Evolutionary conservation across 2,113 vertebrate genomes (phyloP).

Genomic region (Elephantulus edwardii): DNA sequence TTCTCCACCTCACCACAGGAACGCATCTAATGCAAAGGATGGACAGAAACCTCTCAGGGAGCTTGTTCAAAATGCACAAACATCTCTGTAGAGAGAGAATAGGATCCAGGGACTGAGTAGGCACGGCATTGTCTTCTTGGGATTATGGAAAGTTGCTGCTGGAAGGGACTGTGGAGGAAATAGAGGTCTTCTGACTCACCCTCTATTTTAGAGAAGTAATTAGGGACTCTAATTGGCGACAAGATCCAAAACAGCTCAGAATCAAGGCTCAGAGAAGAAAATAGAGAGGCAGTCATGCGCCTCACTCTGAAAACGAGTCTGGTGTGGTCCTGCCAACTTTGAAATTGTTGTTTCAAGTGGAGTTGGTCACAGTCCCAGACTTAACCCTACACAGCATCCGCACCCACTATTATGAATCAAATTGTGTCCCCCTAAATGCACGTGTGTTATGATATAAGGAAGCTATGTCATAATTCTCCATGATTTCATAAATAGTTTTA

Average conservation of each 20-base stretch:
- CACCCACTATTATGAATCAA: not conserved
- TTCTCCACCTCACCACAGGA: not conserved
- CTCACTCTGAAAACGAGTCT: not conserved
- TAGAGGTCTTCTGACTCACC: slow-evolving; percentile 21
- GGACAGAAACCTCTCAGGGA: not conserved
- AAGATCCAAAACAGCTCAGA: not conserved
- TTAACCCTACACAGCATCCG: not conserved
- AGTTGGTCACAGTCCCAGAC: not conserved
- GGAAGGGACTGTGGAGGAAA: not conserved
- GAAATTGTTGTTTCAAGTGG: not conserved
- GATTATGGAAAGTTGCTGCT: not conserved
- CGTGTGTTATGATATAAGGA: too few species aligned
- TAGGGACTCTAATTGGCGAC: not conserved
- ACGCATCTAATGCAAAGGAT: not conserved
- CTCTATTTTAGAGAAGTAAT: not conserved
- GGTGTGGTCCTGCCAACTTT: not conserved
- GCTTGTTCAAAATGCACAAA: not conserved
- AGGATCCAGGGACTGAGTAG: not conserved
- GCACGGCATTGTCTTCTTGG: not conserved
- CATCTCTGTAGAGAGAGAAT: fast-evolving
- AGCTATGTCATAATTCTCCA: too few species aligned
- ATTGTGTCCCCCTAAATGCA: too few species aligned
- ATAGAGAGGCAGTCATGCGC: not conserved
- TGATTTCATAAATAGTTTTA: too few species aligned
- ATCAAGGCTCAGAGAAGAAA: not conserved